Conservation (phyloP, 2,888 invertebrate species). For the Vesta saturnalis region DNA sequence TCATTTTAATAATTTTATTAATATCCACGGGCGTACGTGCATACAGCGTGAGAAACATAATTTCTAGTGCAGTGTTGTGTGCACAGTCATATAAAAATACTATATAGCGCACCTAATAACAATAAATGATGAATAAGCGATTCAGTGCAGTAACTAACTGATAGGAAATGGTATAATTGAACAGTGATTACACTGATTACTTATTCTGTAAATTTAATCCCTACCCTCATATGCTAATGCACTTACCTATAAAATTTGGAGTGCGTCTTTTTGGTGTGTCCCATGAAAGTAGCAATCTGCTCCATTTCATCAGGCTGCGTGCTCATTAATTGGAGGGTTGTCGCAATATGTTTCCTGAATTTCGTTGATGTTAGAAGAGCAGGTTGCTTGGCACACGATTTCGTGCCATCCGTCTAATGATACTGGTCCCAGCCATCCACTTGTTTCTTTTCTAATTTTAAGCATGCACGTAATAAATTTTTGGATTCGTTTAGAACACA, state of each 20-base stretch:
- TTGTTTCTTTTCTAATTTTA: slow-evolving; percentile 33
- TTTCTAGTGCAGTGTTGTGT: no score
- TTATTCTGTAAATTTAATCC: no score
- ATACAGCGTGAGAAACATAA: no score
- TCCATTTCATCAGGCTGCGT: slow-evolving; percentile 42
- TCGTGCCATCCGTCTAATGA: slow-evolving; percentile 15
- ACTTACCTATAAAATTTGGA: slow-evolving; percentile 3
- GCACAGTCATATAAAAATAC: no score
- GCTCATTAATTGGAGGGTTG: slow-evolving; percentile 33
- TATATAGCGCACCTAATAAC: no score
- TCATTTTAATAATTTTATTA: no score
- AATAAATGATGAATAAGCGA: no score
- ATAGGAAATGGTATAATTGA: no score
- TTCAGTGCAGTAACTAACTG: no score
- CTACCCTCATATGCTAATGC: no score
- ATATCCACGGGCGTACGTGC: no score
- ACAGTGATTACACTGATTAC: no score
- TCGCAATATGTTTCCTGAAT: slow-evolving; percentile 40
- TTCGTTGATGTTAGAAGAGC: slow-evolving; percentile 24
- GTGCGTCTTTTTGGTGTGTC: slow-evolving; percentile 31
- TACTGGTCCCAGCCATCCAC: not conserved
- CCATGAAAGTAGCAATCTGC: slow-evolving; percentile 47
- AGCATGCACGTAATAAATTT: slow-evolving; percentile 32
- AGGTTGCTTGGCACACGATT: slow-evolving; percentile 21
- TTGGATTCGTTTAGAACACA: slow-evolving; percentile 33